Evolutionary conservation across 2,113 vertebrate genomes (phyloP), one percentile per base, ranked within the genome.

Genomic region (Athene noctua): DNA sequence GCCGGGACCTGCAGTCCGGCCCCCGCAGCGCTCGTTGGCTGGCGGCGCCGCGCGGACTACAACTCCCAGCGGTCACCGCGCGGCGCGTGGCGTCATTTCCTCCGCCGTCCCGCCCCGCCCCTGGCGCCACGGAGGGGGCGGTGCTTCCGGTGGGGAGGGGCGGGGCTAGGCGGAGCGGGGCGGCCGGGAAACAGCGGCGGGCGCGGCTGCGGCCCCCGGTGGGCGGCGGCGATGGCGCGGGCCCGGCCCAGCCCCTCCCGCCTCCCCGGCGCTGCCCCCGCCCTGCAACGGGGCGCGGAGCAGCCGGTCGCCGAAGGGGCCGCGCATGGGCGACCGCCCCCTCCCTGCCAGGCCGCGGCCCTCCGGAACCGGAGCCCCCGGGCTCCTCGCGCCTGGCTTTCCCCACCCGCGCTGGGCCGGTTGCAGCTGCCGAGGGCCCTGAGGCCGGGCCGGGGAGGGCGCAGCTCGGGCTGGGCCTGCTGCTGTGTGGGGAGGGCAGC

Each of bases 21-120:
- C 13, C 5, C 25, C 1, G 0, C 12, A 0, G 2, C 5, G 2
- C 13, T 13, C 10, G 2, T 32, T 13, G 17, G 10, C 12, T 7
- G 1, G 0, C 1, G 0, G 2, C 3, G 3, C 2, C 2, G 0
- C 0, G 1, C 1, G 17, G n/a, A 95, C 95, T 92, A 72, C 82
- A 19, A 0, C 20, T 73, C 92, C 94, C 89, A 25, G 68, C 13
- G 7, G 17, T 7, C 9, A 1, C 3, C 1, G 70, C 68, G 54
- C 15, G 2, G 1, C 0, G 2, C 0, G 0, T 0, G 0, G 21
- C 40, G 21, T 21, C 13, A n/a, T 2, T 73, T 80, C 92, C 32
- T 27, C 3, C 57, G 12, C 49, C 49, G 58, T 11, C 59, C 23
- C 15, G 5, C 30, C 30, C 40, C 66, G 21, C 21, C 68, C 32